Percentiles rank a stretch among this genome's conserved stretches.
Evolutionary conservation across 2,113 vertebrate species (phyloP).

Genomic region (Andinoacara biseriatus): DNA sequence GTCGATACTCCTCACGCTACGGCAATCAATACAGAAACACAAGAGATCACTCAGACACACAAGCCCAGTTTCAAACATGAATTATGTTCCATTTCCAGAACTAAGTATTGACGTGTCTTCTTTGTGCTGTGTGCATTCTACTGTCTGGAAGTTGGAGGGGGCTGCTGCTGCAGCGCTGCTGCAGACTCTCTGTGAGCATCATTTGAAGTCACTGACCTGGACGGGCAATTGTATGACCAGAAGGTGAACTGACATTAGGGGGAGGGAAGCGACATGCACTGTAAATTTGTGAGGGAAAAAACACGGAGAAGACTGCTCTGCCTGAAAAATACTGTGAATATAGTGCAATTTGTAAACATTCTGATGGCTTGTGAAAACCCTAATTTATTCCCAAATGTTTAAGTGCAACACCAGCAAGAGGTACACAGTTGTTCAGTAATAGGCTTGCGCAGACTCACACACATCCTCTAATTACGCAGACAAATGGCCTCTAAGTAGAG

Average conservation of each 20-base stretch:
- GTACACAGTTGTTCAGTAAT: neutral
- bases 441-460: constrained; percentile 11
- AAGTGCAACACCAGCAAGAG: neutral
- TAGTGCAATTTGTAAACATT: constrained; percentile 10
- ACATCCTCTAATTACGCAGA: constrained; percentile 57
- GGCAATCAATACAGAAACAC: constrained; percentile 31
- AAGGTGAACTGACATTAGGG: constrained; percentile 40
- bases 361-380: neutral
- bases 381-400: neutral
- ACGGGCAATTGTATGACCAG: constrained; percentile 51
- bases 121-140: constrained; percentile 39
- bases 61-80: constrained; percentile 26
- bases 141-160: constrained; percentile 23
- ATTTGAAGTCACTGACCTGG: constrained; percentile 73
- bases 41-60: constrained; percentile 32
- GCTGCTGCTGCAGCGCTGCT: neutral
- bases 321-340: neutral
- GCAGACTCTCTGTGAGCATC: constrained; percentile 25
- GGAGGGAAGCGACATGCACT: constrained; percentile 19
- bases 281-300: constrained; percentile 1
- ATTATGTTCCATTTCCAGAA: constrained; percentile 59
- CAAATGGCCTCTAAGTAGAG: constrained; percentile 60
- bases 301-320: neutral
- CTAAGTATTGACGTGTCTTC: constrained; percentile 53
- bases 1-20: constrained; percentile 43